A percentile compares a stretch with the other conserved stretches of the same genome.
phyloP scores from a whole-genome alignment of 1,140 invertebrate species.

The Acromyrmex charruanus region DNA sequence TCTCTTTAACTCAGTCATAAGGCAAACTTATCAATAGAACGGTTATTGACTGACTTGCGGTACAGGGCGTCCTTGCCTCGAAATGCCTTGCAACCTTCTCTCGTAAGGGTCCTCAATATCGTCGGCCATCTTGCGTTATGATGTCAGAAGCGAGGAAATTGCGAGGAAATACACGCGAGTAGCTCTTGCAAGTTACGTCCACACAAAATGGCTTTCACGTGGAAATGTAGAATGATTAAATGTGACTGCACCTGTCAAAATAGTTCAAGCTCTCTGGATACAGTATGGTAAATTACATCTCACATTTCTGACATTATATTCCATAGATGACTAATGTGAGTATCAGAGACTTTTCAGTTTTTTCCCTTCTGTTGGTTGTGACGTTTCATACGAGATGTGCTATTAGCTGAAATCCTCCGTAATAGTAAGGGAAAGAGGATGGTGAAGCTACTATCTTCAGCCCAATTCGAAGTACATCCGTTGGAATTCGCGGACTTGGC shows the following conservation, averaged over 20 bases:
- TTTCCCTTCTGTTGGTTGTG: background rate
- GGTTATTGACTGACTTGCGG: slow-evolving; percentile 42
- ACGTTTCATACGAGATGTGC: background rate
- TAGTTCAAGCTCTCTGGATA: slow-evolving; percentile 16
- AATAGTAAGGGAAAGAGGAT: slow-evolving; percentile 13
- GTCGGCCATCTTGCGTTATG: slow-evolving; percentile 46
- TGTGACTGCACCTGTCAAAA: slow-evolving; percentile 48
- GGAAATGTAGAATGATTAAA: slow-evolving; percentile 45
- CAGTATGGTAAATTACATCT: slow-evolving; percentile 37
- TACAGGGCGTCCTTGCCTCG: slow-evolving; percentile 1
- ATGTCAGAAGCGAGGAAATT: slow-evolving; percentile 55
- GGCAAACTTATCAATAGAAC: slow-evolving; percentile 41
- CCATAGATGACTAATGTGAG: slow-evolving; percentile 8
- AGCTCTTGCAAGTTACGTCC: slow-evolving; percentile 38
- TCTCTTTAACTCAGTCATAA: slow-evolving; percentile 21
- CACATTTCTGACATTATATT: slow-evolving; percentile 35
- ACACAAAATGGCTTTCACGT: slow-evolving; percentile 27
- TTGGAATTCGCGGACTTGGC: slow-evolving; percentile 46
- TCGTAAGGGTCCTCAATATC: slow-evolving; percentile 41
- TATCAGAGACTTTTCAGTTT: background rate
- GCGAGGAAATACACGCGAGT: slow-evolving; percentile 56
- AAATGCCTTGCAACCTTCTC: slow-evolving; percentile 36
- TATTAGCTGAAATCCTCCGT: slow-evolving; percentile 33
- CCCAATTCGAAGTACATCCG: slow-evolving; percentile 32
- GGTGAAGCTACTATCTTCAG: background rate